phyloP scores from a whole-genome alignment of 2,888 invertebrate genomes.

The Tipula confusa region DNA sequence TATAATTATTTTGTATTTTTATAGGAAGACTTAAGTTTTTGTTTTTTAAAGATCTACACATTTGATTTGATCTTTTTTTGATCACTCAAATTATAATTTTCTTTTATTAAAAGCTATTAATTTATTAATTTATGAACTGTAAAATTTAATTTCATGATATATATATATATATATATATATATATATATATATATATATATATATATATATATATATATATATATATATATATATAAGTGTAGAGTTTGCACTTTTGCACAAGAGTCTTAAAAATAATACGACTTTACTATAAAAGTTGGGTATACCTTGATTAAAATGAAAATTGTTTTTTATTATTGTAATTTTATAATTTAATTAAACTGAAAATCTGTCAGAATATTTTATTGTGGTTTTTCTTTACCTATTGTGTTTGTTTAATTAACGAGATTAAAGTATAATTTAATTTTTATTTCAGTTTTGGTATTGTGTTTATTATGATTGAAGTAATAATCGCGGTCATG shows the following conservation, averaged over 20 bases:
- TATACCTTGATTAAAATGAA: neutral
- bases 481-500: conserved; percentile 3
- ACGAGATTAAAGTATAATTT: neutral
- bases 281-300: neutral
- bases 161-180: too few species aligned
- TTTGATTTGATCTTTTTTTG: neutral
- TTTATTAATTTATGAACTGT: neutral
- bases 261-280: neutral
- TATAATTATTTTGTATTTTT: neutral
- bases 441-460: neutral
- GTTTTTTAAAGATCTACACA: neutral
- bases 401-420: conserved; percentile 12
- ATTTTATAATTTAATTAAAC: neutral
- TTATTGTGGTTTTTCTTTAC: neutral
- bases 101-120: neutral
- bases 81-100: neutral
- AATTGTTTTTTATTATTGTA: neutral
- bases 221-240: too few species aligned
- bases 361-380: neutral
- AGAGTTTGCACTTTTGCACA: neutral
- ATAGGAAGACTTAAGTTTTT: neutral
- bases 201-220: too few species aligned
- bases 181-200: too few species aligned
- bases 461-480: neutral
- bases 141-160: neutral